Evolutionary conservation across 2,888 invertebrate genomes (phyloP).

Genomic region (Scrobipalpa costella): DNA sequence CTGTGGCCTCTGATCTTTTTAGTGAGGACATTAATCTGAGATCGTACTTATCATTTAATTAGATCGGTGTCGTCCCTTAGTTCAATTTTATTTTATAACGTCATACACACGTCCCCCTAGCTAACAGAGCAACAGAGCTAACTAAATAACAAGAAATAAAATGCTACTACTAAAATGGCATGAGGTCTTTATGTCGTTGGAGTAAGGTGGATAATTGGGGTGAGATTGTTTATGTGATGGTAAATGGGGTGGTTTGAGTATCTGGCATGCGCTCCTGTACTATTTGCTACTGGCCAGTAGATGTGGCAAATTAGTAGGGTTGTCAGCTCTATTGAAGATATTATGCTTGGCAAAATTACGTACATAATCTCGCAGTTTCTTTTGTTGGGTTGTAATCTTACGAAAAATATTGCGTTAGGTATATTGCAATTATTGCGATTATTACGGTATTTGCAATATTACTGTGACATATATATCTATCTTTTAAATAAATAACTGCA

Average conservation of each 20-base stretch:
- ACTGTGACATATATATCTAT: no score
- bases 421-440: no score
- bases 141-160: conserved; percentile 52
- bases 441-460: no score
- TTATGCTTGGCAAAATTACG: no score
- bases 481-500: no score
- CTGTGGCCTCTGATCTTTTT: conserved; percentile 62
- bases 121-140: conserved; percentile 63
- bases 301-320: conserved; percentile 70
- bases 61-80: conserved; percentile 75
- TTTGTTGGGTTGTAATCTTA: no score
- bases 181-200: not conserved
- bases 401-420: no score
- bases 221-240: conserved; percentile 29
- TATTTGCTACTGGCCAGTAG: conserved; percentile 67
- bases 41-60: conserved; percentile 80
- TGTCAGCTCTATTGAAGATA: conserved; percentile 39
- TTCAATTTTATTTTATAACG: conserved; percentile 80
- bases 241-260: conserved; percentile 43
- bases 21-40: conserved; percentile 74
- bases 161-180: conserved; percentile 30
- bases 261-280: conserved; percentile 58
- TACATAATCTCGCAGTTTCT: no score
- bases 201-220: conserved; percentile 46
- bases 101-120: conserved; percentile 77